A percentile compares a stretch with the other conserved stretches of the same genome.
Evolutionary conservation across 1,140 invertebrate species (phyloP).

Genomic region (Elymnias hypermnestra): DNA sequence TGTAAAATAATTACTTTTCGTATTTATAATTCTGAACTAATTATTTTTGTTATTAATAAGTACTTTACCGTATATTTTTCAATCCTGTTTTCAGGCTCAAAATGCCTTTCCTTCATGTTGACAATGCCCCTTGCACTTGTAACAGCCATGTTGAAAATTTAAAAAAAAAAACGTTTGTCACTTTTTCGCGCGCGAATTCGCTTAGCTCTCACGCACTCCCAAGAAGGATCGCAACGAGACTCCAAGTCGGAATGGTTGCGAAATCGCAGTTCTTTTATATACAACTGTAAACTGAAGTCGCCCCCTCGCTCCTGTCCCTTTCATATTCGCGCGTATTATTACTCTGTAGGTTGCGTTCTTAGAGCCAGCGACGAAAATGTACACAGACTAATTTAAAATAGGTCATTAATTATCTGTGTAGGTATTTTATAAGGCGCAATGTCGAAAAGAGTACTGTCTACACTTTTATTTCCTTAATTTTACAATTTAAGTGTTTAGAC

Average conservation of each 20-base stretch:
- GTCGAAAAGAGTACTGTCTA: too few relatives aligned
- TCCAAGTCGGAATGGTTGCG: constrained; percentile 64
- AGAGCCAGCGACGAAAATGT: neutral
- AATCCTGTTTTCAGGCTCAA: constrained; percentile 59
- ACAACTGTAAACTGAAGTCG: constrained; percentile 49
- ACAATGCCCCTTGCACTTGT: constrained; percentile 60
- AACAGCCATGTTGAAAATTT: constrained; percentile 56
- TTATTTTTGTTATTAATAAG: too few relatives aligned
- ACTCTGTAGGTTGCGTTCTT: constrained; percentile 1
- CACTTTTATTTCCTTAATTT: too few relatives aligned
- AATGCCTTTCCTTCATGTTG: constrained; percentile 60
- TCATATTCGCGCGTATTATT: constrained; percentile 32
- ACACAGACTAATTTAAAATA: neutral
- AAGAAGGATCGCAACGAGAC: constrained; percentile 57
- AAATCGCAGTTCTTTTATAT: constrained; percentile 69
- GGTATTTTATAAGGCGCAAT: too few relatives aligned
- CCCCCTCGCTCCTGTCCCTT: constrained; percentile 51
- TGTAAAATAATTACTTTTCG: too few relatives aligned
- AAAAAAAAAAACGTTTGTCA: constrained; percentile 40
- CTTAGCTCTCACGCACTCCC: constrained; percentile 51
- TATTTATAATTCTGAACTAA: too few relatives aligned
- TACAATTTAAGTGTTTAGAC: too few relatives aligned
- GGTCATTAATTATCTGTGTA: too few relatives aligned
- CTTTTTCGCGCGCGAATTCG: constrained; percentile 49
- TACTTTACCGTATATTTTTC: constrained; percentile 61